Evolutionary conservation across 2,797 vertebrate species (phyloP).

Genomic region (Syndactyla subalaris): DNA sequence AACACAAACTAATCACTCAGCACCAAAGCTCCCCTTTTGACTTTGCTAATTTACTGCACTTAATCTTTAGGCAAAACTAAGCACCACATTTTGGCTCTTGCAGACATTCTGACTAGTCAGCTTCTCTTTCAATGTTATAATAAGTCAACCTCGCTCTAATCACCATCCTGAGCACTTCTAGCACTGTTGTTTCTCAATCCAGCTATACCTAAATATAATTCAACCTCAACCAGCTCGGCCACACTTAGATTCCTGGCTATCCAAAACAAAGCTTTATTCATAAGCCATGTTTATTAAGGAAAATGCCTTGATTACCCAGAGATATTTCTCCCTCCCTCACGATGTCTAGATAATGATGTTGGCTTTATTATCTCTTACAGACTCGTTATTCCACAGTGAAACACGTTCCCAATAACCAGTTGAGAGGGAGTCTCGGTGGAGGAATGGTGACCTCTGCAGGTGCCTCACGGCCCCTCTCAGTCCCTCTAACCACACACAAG

Average conservation of each 20-base stretch:
- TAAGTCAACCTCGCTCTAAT: neutral
- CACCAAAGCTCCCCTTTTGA: conserved; percentile 1
- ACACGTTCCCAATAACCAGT: neutral
- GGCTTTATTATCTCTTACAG: neutral
- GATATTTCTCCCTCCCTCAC: neutral
- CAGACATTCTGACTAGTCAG: conserved; percentile 2
- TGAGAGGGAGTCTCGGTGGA: conserved; percentile 18
- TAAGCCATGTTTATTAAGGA: neutral
- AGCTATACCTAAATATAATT: conserved; percentile 16
- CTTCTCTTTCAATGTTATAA: neutral
- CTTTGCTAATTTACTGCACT: neutral
- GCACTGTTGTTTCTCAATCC: neutral
- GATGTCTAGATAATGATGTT: neutral
- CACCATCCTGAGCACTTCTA: neutral
- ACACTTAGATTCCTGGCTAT: neutral
- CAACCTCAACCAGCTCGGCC: neutral
- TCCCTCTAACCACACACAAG: neutral
- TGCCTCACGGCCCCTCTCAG: neutral
- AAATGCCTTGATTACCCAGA: neutral
- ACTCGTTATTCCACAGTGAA: neutral
- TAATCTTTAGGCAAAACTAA: conserved; percentile 11
- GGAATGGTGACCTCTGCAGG: conserved; percentile 81
- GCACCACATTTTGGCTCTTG: neutral
- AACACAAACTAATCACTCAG: neutral
- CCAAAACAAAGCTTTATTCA: neutral